phyloP scores from a whole-genome alignment of 2,888 invertebrate genomes.

The Patella pellucida region DNA sequence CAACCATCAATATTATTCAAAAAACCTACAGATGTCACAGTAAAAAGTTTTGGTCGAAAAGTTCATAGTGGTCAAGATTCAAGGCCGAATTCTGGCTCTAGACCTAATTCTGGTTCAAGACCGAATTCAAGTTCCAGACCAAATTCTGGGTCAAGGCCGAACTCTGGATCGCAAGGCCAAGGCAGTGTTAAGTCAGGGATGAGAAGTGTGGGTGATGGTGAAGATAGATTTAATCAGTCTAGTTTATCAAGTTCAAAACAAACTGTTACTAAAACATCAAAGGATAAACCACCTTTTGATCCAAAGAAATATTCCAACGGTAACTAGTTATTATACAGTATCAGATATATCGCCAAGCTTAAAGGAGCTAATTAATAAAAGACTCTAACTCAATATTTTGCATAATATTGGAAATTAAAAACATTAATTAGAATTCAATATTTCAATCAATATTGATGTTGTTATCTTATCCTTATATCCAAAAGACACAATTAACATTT shows the following conservation, averaged over 20 bases:
- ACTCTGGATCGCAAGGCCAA: neutral
- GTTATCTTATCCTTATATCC: no score
- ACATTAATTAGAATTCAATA: no score
- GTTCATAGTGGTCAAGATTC: neutral
- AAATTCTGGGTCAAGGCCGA: neutral
- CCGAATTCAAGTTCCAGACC: constrained; percentile 6
- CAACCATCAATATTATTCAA: no score
- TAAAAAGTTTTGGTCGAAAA: no score
- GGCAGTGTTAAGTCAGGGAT: neutral
- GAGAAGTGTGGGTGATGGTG: neutral
- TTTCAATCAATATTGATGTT: no score
- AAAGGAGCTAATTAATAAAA: no score
- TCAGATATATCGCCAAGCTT: no score
- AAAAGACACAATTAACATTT: no score
- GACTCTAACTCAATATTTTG: no score
- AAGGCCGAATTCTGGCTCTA: neutral
- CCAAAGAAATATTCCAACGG: neutral
- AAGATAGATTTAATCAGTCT: neutral
- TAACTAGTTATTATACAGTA: neutral
- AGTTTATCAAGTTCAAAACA: neutral
- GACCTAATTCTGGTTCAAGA: constrained; percentile 4
- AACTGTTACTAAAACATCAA: neutral
- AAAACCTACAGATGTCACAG: no score
- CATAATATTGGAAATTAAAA: no score
- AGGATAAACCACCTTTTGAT: constrained; percentile 3